Conservation (phyloP, 1,140 invertebrate genomes). For the Chrysoperla carnea region DNA sequence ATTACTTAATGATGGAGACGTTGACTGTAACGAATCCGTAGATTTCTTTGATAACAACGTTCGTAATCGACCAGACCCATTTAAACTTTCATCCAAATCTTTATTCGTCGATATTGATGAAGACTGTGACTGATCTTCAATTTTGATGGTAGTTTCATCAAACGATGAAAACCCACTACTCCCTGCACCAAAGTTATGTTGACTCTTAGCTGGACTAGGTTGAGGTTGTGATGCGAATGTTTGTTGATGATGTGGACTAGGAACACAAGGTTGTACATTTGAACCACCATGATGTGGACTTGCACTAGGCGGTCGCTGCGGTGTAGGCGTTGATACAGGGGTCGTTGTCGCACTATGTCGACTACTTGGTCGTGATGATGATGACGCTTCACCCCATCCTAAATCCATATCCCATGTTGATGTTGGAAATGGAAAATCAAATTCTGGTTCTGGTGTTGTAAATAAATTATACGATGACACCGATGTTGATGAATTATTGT, state of each 20-base stretch:
- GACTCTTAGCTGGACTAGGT: constrained; percentile 29
- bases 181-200: constrained; percentile 16
- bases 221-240: constrained; percentile 15
- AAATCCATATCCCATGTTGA: neutral
- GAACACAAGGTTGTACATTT: constrained; percentile 2
- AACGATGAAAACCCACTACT: neutral
- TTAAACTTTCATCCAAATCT: constrained; percentile 15
- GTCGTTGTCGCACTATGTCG: constrained; percentile 21
- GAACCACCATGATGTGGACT: neutral
- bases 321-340: constrained; percentile 12
- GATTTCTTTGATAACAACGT: constrained; percentile 2
- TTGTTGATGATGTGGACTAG: constrained; percentile 14
- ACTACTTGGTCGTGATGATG: constrained; percentile 9
- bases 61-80: constrained; percentile 12
- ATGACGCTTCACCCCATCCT: neutral
- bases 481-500: neutral
- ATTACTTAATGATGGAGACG: constrained; percentile 45
- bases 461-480: neutral
- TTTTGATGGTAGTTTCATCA: constrained; percentile 5
- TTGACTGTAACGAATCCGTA: constrained; percentile 23
- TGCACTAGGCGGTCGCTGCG: constrained; percentile 8
- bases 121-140: constrained; percentile 10
- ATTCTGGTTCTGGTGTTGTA: neutral
- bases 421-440: neutral
- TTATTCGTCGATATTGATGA: constrained; percentile 16